A percentile compares a stretch with the other conserved stretches of the same genome.
These are phyloP conservation scores for Drosophila erecta DNA, from an alignment of 1,140 invertebrate genomes.

Conservation along the genomic window DNA sequence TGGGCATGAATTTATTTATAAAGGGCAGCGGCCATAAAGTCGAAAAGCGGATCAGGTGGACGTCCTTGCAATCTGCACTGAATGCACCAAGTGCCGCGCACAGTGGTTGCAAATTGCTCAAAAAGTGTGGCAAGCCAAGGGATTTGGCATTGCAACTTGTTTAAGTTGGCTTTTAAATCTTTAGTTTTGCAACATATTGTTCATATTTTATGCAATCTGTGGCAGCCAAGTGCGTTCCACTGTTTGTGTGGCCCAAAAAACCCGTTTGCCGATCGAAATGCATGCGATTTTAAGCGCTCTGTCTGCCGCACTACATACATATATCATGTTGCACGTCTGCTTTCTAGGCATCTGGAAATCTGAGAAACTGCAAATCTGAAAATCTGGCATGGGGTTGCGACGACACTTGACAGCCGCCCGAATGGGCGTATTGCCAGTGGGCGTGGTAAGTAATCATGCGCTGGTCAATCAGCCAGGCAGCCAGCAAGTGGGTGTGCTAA, in stretches of 20 bases:
- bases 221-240: constrained; percentile 10
- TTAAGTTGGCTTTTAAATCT: too few relatives aligned
- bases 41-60: constrained; percentile 73
- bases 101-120: constrained; percentile 11
- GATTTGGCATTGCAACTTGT: neutral
- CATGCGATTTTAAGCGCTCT: constrained; percentile 43
- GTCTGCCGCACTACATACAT: neutral
- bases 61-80: constrained; percentile 61
- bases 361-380: neutral
- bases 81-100: constrained; percentile 17
- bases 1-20: constrained; percentile 53
- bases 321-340: constrained; percentile 32
- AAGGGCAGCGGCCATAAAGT: constrained; percentile 42
- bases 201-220: too few relatives aligned
- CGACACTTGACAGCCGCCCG: constrained; percentile 25
- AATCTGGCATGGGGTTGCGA: constrained; percentile 15
- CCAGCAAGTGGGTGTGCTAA: neutral
- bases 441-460: constrained; percentile 43
- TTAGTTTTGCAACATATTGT: too few relatives aligned
- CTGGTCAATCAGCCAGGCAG: neutral
- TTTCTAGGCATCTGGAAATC: constrained; percentile 25
- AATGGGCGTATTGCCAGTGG: constrained; percentile 39
- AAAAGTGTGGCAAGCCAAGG: neutral
- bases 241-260: constrained; percentile 18
- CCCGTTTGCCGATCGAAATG: constrained; percentile 46